Conservation (phyloP, 2,797 vertebrate species). For the Phylloscopus collybita region DNA sequence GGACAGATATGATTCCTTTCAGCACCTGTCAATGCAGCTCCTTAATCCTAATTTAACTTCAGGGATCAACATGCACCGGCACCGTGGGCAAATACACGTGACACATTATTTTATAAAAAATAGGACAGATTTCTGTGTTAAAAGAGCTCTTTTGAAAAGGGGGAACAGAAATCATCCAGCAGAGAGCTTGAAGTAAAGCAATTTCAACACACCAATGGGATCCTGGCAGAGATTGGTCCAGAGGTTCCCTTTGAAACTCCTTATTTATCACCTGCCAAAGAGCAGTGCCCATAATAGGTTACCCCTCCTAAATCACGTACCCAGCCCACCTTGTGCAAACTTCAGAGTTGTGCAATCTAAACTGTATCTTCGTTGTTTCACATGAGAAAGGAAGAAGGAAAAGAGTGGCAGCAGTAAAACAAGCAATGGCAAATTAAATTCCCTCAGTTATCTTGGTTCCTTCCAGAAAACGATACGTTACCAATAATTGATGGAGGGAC, state of each 20-base stretch:
- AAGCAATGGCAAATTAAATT: neutral
- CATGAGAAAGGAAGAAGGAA: neutral
- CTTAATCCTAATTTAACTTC: slow-evolving; percentile 27
- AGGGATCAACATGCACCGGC: neutral
- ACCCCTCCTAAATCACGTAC: neutral
- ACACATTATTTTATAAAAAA: neutral
- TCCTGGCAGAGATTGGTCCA: neutral
- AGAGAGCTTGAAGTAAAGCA: neutral
- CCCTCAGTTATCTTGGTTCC: neutral
- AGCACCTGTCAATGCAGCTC: neutral
- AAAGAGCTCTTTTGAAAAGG: neutral
- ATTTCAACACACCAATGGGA: neutral
- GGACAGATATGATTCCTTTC: neutral
- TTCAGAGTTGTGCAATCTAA: neutral
- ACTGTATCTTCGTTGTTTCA: neutral
- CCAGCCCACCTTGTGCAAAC: neutral
- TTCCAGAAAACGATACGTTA: neutral
- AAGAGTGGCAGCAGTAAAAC: neutral
- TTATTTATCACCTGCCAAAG: neutral
- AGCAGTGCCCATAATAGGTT: neutral
- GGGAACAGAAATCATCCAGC: neutral
- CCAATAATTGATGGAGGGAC: neutral
- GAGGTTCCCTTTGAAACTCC: neutral
- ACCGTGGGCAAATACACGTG: neutral
- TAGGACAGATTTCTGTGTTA: neutral